Conservation (phyloP, 2,888 invertebrate genomes). For the Brassicogethes aeneus region DNA sequence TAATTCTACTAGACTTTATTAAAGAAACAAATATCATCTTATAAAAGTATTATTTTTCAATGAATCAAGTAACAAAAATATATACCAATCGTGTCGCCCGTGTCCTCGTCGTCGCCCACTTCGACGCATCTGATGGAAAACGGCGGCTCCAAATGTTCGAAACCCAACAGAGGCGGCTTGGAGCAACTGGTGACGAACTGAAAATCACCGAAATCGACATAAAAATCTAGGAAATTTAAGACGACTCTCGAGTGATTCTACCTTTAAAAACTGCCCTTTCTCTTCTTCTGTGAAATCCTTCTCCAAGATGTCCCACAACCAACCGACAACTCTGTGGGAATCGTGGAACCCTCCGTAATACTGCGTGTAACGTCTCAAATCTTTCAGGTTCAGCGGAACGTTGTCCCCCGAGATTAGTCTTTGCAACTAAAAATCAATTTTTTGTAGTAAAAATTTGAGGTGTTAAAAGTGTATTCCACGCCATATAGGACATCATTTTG, state of each 20-base stretch:
- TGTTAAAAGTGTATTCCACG: too few relatives aligned
- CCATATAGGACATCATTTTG: too few relatives aligned
- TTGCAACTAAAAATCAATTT: conserved; percentile 56
- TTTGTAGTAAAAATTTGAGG: too few relatives aligned
- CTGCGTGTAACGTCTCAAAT: conserved; percentile 85
- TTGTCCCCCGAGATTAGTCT: conserved; percentile 94
- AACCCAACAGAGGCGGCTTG: conserved; percentile 92
- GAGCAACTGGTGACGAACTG: conserved; percentile 77
- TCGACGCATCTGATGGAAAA: conserved; percentile 99
- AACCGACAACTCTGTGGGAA: conserved; percentile 93
- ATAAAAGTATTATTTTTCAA: too few relatives aligned
- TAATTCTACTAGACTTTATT: too few relatives aligned
- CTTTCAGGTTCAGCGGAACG: conserved; percentile 80
- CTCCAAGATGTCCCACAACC: conserved; percentile 98
- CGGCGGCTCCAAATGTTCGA: conserved; percentile 92
- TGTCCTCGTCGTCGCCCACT: conserved; percentile 95
- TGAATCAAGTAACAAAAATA: too few relatives aligned
- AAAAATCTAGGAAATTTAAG: too few relatives aligned
- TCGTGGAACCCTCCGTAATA: conserved; percentile 99
- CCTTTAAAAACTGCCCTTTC: conserved; percentile 89
- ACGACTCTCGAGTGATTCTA: too few relatives aligned
- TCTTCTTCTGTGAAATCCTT: conserved; percentile 91
- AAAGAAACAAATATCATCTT: too few relatives aligned
- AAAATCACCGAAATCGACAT: too few relatives aligned
- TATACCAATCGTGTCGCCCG: conserved; percentile 77